Evolutionary conservation across 2,888 invertebrate genomes (phyloP).

Genomic region (Vannuccia rotundouncinata): DNA sequence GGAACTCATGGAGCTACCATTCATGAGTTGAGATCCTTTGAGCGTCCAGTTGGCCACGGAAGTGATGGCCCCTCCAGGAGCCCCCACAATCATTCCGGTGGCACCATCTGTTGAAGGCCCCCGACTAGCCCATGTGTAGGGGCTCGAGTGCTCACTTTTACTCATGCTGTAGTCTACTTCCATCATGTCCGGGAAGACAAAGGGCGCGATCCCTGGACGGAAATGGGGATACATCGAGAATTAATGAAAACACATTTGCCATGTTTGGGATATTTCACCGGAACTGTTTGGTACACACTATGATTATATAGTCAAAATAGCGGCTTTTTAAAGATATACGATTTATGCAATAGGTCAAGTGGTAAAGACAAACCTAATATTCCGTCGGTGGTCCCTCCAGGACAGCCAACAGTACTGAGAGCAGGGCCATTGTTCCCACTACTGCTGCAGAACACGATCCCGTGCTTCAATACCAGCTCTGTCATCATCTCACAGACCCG

Average conservation of each 20-base stretch:
- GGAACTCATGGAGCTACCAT: constrained; percentile 95
- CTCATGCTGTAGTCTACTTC: constrained; percentile 69
- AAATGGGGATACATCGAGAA: too few species aligned
- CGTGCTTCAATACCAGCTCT: constrained; percentile 72
- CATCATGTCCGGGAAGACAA: constrained; percentile 96
- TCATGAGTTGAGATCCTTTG: constrained; percentile 74
- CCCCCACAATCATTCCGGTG: constrained; percentile 77
- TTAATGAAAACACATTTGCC: too few species aligned
- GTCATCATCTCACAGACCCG: constrained; percentile 60
- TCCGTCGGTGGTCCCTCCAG: constrained; percentile 55
- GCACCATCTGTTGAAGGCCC: constrained; percentile 69
- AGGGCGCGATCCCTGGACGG: constrained; percentile 84
- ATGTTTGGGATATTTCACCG: too few species aligned
- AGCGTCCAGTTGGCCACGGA: constrained; percentile 85
- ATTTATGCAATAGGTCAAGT: too few species aligned
- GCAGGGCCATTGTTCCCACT: constrained; percentile 93
- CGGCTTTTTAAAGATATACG: too few species aligned
- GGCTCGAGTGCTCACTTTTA: background rate
- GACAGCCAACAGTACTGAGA: constrained; percentile 76
- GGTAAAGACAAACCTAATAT: constrained; percentile 73
- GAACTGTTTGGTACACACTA: too few species aligned
- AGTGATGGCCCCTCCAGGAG: constrained; percentile 69
- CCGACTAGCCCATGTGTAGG: constrained; percentile 37
- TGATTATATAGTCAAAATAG: too few species aligned
- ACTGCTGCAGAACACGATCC: constrained; percentile 82